Evolutionary conservation across 1,140 invertebrate genomes (phyloP), one percentile per base, ranked within the genome.

Genomic region (Ditylenchus dipsaci): DNA sequence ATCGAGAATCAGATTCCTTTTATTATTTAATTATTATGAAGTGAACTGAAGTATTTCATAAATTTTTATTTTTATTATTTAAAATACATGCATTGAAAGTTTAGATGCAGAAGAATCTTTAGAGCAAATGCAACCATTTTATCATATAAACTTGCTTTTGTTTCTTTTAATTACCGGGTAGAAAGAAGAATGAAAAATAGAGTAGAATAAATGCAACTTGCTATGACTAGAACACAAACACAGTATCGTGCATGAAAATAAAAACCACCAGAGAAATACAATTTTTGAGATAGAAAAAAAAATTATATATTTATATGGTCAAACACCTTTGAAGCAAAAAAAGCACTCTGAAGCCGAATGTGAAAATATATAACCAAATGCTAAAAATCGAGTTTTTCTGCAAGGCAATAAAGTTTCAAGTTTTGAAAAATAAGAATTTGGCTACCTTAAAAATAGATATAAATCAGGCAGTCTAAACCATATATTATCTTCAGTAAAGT

Each of bases 191-290:
- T n/a, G n/a, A n/a, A n/a, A n/a, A n/a, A n/a, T n/a, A n/a, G n/a
- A 53, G n/a, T 53, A 26, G 15, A 53, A 45, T 11, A 53, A 53
- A 53, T 19, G 3, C n/a, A 53, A 53, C 33, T 38, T 53, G 49
- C 49, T 53, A 53, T 53, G 49, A 53, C 49, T 53, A 53, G 49
- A 53, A 53, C n/a, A 53, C 49, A 26, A 17, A 53, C 49, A 53
- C 49, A 53, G 15, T 53, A 5, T 38, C 11, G 33, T 38, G 33
- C 11, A 11, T 38, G 33, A 5, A 11, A 3, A 38, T 11, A 38
- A 38, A 38, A 38, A 38, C 3, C 33, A 38, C 33, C 33, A 38
- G 33, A 38, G 33, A 38, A 38, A 38, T 38, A 11, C 33, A 38
- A 38, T n/a, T 38, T 5, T 38, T 38, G 33, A 38, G 33, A 38